Percentiles rank a stretch among this genome's conserved stretches.
These are phyloP conservation scores for Tamandua tetradactyla DNA, from an alignment of 2,797 vertebrate genomes.

Conservation along the genomic window DNA sequence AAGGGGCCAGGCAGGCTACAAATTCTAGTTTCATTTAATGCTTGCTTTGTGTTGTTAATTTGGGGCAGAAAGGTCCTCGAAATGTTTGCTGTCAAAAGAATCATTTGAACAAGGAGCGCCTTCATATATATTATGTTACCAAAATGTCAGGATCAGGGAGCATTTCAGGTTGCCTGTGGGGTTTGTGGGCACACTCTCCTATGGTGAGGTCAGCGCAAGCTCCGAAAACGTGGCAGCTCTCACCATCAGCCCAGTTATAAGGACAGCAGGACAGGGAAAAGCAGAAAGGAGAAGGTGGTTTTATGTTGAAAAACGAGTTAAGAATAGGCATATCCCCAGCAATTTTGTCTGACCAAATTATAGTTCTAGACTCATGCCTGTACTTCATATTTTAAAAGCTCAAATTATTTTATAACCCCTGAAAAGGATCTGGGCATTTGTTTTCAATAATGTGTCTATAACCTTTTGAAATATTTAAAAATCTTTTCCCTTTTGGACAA, in stretches of 20 bases:
- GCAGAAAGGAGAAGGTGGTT: neutral
- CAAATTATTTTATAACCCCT: slow-evolving; percentile 29
- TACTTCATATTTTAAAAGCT: slow-evolving; percentile 12
- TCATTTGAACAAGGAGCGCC: neutral
- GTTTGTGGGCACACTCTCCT: neutral
- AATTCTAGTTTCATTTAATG: neutral
- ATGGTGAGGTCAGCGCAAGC: neutral
- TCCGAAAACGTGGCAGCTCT: neutral
- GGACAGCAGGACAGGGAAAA: fast-evolving
- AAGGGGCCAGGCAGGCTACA: fast-evolving
- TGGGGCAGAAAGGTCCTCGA: neutral
- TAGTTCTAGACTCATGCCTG: neutral
- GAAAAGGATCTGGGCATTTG: neutral
- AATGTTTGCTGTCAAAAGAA: neutral
- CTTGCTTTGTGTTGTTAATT: neutral
- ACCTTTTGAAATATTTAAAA: neutral
- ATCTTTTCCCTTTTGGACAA: neutral
- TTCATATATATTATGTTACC: neutral
- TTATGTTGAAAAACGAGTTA: neutral
- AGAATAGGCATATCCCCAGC: neutral
- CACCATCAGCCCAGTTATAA: too few relatives aligned
- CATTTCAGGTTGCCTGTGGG: fast-evolving
- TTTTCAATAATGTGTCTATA: neutral
- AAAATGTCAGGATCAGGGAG: neutral
- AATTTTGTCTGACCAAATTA: neutral